Percentiles rank a stretch among this genome's conserved stretches.
These are phyloP conservation scores for Melinaea marsaeus DNA, from an alignment of 2,888 invertebrate species.

Conservation along the genomic window DNA sequence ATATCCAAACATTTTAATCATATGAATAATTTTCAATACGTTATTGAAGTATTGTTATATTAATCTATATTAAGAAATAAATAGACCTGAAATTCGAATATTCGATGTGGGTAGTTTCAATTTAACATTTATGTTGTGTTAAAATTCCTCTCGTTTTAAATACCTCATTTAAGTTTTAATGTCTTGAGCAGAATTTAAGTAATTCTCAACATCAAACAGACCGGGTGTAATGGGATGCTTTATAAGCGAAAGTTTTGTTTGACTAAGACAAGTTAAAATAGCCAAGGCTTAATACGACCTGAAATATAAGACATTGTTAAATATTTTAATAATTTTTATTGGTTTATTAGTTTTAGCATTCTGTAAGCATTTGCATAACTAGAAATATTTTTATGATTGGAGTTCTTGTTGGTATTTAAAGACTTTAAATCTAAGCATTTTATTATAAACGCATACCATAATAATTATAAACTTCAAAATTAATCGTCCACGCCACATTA, in stretches of 20 bases:
- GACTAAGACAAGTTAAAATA: slow-evolving; percentile 28
- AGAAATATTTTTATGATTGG: too few species aligned
- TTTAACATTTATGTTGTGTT: slow-evolving; percentile 3
- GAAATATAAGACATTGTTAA: slow-evolving; percentile 5
- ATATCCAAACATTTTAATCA: too few species aligned
- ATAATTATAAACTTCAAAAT: slow-evolving; percentile 16
- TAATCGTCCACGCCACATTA: slow-evolving; percentile 10
- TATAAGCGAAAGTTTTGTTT: slow-evolving; percentile 29
- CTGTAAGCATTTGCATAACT: too few species aligned
- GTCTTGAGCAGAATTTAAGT: slow-evolving; percentile 24
- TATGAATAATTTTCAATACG: too few species aligned
- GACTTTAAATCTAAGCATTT: too few species aligned
- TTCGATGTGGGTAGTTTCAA: not conserved
- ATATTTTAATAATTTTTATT: not conserved
- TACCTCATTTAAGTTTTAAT: slow-evolving; percentile 23
- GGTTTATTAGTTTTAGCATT: not conserved
- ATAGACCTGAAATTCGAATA: not conserved
- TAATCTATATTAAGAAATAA: too few species aligned
- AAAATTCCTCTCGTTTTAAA: slow-evolving; percentile 24
- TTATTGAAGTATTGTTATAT: too few species aligned
- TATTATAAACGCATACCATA: not conserved
- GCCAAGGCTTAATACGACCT: slow-evolving; percentile 21
- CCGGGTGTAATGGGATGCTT: slow-evolving; percentile 24
- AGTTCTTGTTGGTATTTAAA: too few species aligned
- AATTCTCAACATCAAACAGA: slow-evolving; percentile 25